phyloP scores from a whole-genome alignment of 2,797 vertebrate genomes.

The Bradypodion pumilum region DNA sequence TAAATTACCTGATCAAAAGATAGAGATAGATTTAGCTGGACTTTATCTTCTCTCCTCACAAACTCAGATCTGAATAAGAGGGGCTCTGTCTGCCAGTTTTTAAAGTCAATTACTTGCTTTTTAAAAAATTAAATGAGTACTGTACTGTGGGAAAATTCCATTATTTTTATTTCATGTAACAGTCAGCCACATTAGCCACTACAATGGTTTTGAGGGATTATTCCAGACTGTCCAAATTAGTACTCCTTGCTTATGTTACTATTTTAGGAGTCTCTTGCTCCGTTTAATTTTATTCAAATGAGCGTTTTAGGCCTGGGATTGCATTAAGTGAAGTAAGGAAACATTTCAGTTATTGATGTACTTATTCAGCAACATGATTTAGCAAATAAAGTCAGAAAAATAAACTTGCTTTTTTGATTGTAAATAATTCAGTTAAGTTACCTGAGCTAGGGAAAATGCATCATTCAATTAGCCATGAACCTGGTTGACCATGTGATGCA shows the following conservation, averaged over 20 bases:
- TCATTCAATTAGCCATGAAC: constrained; percentile 4
- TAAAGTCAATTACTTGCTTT: background rate
- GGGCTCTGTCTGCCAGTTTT: background rate
- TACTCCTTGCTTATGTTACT: constrained; percentile 50
- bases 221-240: background rate
- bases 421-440: constrained; percentile 28
- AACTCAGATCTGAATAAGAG: background rate
- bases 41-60: background rate
- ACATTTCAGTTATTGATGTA: constrained; percentile 30
- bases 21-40: background rate
- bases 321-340: constrained; percentile 47
- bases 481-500: background rate
- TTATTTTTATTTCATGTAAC: constrained; percentile 5
- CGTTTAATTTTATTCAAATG: constrained; percentile 64
- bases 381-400: constrained; percentile 32
- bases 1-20: background rate
- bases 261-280: constrained; percentile 62
- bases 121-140: background rate
- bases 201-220: constrained; percentile 5
- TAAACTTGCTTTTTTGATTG: constrained; percentile 5
- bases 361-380: constrained; percentile 32
- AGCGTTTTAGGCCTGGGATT: constrained; percentile 33
- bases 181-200: constrained; percentile 16
- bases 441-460: constrained; percentile 19
- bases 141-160: constrained; percentile 1